These are phyloP conservation scores for Notoglanidium macrostoma DNA, from an alignment of 2,797 vertebrate species.

Conservation along the genomic window DNA sequence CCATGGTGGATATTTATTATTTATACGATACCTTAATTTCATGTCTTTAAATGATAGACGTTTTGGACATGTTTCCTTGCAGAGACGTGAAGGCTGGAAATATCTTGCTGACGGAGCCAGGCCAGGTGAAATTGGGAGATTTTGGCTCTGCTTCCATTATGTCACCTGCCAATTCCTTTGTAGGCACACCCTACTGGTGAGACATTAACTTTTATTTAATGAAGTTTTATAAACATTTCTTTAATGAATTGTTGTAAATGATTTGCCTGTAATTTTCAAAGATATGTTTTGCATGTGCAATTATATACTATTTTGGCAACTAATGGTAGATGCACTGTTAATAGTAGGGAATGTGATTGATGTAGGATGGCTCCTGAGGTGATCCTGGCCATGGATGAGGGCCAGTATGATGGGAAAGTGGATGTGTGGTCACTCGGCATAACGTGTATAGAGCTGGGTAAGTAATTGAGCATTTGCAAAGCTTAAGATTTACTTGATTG, in stretches of 20 bases:
- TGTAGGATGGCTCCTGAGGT: slow-evolving; percentile 94
- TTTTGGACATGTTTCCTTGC: background rate
- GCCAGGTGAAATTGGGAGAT: slow-evolving; percentile 91
- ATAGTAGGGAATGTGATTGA: background rate
- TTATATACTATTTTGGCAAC: background rate
- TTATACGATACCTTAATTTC: background rate
- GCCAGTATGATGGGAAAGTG: slow-evolving; percentile 92
- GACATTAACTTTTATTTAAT: slow-evolving; percentile 18
- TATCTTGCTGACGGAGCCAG: slow-evolving; percentile 91
- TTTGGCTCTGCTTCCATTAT: slow-evolving; percentile 91
- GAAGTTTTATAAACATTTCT: background rate
- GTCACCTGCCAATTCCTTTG: slow-evolving; percentile 91
- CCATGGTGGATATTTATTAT: background rate
- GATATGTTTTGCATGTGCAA: background rate
- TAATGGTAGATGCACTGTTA: background rate
- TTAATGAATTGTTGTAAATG: background rate
- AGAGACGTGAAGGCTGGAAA: slow-evolving; percentile 95
- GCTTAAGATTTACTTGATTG: background rate
- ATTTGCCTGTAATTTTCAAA: background rate
- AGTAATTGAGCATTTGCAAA: slow-evolving; percentile 50
- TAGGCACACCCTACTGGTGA: slow-evolving; percentile 94
- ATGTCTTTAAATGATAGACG: background rate
- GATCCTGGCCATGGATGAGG: slow-evolving; percentile 94
- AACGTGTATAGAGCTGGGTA: slow-evolving; percentile 92
- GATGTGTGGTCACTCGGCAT: slow-evolving; percentile 96